Evolutionary conservation across 2,113 vertebrate species (phyloP).

Genomic region (Poecilia latipinna): DNA sequence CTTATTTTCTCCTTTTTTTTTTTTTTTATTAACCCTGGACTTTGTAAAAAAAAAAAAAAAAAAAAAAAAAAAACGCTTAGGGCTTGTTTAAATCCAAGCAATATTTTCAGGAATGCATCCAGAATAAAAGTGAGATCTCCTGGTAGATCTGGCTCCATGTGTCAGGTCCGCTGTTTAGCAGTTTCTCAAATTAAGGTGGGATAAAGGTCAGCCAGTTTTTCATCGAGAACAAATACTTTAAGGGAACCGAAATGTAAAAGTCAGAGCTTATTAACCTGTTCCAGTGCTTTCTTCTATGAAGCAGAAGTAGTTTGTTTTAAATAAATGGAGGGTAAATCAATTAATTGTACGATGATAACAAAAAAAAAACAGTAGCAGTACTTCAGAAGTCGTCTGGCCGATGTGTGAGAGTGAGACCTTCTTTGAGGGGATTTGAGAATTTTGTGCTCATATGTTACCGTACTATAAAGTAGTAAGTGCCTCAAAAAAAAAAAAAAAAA

Average conservation of each 20-base stretch:
- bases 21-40: slow-evolving; percentile 24
- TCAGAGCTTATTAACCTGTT: slow-evolving; percentile 10
- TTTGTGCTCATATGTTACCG: not conserved
- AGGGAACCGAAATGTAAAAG: not conserved
- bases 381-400: not conserved
- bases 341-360: not conserved
- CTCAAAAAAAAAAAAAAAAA: too few species aligned
- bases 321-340: not conserved
- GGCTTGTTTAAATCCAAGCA: slow-evolving; percentile 55
- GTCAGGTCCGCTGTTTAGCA: slow-evolving; percentile 9
- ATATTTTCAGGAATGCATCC: slow-evolving; percentile 68
- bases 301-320: not conserved
- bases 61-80: not conserved
- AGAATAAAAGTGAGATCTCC: slow-evolving; percentile 35
- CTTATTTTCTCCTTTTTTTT: slow-evolving; percentile 20
- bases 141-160: slow-evolving; percentile 3
- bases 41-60: slow-evolving; percentile 5
- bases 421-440: not conserved
- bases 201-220: slow-evolving; percentile 3
- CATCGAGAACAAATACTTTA: not conserved
- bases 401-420: not conserved
- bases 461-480: too few species aligned
- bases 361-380: not conserved
- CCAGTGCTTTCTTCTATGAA: not conserved
- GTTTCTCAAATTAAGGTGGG: not conserved